phyloP scores from a whole-genome alignment of 2,113 vertebrate genomes.

The Nannobrachium achirus region DNA sequence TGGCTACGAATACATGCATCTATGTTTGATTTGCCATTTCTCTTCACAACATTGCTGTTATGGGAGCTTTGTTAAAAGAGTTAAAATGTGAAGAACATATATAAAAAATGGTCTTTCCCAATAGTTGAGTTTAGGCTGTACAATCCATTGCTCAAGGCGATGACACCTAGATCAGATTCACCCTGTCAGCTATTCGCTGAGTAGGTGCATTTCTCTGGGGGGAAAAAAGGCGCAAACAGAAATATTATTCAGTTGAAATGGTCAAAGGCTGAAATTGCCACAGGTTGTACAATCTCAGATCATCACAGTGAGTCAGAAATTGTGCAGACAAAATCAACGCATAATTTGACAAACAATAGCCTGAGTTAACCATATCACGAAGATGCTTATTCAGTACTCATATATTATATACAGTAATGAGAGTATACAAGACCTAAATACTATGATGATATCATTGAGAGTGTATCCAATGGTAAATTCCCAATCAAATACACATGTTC shows the following conservation, averaged over 20 bases:
- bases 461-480: constrained; percentile 12
- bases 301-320: no score
- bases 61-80: not conserved
- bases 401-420: no score
- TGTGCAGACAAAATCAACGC: not conserved
- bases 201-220: not conserved
- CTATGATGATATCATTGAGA: no score
- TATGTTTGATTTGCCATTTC: not conserved
- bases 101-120: no score
- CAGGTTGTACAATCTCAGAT: no score
- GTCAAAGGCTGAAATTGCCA: no score
- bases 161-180: not conserved
- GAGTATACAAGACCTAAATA: no score
- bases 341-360: no score
- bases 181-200: not conserved
- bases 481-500: constrained; percentile 27
- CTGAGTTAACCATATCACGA: constrained; percentile 3
- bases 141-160: not conserved
- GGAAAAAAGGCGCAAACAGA: not conserved
- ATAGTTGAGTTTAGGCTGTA: no score
- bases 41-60: not conserved
- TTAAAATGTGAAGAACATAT: no score
- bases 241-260: no score
- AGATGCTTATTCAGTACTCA: constrained; percentile 34
- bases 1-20: not conserved